These are phyloP conservation scores for Cotesia typhae DNA, from an alignment of 1,140 invertebrate genomes.

Conservation along the genomic window DNA sequence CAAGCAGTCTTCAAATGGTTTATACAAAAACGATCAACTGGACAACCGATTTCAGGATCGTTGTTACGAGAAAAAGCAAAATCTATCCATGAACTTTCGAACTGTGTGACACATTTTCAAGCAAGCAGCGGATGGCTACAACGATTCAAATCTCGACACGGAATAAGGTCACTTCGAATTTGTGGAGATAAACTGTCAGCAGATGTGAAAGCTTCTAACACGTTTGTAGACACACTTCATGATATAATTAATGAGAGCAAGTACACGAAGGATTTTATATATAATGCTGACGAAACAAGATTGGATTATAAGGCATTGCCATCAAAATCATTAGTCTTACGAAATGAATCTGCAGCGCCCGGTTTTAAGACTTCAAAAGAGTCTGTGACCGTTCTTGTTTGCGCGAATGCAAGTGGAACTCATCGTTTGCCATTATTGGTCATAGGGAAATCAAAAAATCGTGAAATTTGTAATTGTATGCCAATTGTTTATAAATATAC, in stretches of 20 bases:
- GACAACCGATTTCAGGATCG: slow-evolving; percentile 39
- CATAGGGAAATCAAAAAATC: slow-evolving; percentile 48
- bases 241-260: slow-evolving; percentile 8
- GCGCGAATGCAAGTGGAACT: slow-evolving; percentile 42
- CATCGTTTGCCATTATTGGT: slow-evolving; percentile 44
- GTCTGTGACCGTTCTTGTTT: slow-evolving; percentile 54
- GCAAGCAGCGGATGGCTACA: slow-evolving; percentile 43
- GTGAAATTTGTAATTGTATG: slow-evolving; percentile 37
- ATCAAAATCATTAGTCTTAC: slow-evolving; percentile 36
- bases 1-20: slow-evolving; percentile 41
- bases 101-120: slow-evolving; percentile 33
- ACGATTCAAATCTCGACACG: slow-evolving; percentile 43
- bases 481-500: slow-evolving; percentile 39
- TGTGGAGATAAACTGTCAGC: slow-evolving; percentile 39
- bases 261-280: slow-evolving; percentile 39
- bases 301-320: slow-evolving; percentile 43
- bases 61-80: slow-evolving; percentile 41
- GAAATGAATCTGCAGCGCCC: slow-evolving; percentile 36
- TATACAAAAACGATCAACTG: slow-evolving; percentile 35
- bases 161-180: slow-evolving; percentile 40
- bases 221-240: no score
- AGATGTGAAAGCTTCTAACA: slow-evolving; percentile 4
- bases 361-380: slow-evolving; percentile 45
- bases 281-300: slow-evolving; percentile 49
- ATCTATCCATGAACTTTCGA: slow-evolving; percentile 28